Evolutionary conservation across 2,888 invertebrate genomes (phyloP).

Genomic region (Lochmaea crataegi): DNA sequence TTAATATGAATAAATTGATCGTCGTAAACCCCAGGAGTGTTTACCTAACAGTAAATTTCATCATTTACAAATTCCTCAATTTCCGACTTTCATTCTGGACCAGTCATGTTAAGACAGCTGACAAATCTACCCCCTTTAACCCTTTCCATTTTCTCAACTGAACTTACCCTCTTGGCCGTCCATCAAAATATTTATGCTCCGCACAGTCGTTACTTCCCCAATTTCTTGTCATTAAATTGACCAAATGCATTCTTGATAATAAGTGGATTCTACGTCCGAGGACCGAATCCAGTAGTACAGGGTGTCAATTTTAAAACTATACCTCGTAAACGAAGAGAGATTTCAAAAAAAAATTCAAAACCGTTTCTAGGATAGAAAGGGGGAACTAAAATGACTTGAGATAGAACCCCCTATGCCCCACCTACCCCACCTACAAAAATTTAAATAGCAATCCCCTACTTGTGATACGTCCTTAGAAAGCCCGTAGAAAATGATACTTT

Average conservation of each 20-base stretch:
- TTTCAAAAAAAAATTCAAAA: too few relatives aligned
- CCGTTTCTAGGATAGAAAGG: too few relatives aligned
- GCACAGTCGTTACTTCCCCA: background rate
- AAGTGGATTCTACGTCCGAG: background rate
- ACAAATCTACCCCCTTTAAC: constrained; percentile 25
- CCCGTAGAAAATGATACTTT: too few relatives aligned
- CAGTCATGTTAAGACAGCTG: constrained; percentile 24
- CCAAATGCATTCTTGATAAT: constrained; percentile 2
- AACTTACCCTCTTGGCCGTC: constrained; percentile 29
- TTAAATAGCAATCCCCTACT: too few relatives aligned
- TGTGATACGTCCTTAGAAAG: too few relatives aligned
- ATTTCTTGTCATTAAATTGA: constrained; percentile 16
- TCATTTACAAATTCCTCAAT: constrained; percentile 21
- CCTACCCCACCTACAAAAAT: too few relatives aligned
- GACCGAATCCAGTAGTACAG: too few relatives aligned
- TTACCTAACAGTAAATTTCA: constrained; percentile 12
- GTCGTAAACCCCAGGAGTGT: background rate
- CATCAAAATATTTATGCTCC: constrained; percentile 24
- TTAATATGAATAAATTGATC: constrained; percentile 1
- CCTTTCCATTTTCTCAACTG: constrained; percentile 17
- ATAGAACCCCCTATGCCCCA: too few relatives aligned
- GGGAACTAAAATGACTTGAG: too few relatives aligned
- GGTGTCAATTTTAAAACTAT: too few relatives aligned
- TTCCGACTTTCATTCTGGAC: constrained; percentile 16
- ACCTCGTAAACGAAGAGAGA: too few relatives aligned